phyloP scores from a whole-genome alignment of 2,113 vertebrate genomes.

The Athene cunicularia region DNA sequence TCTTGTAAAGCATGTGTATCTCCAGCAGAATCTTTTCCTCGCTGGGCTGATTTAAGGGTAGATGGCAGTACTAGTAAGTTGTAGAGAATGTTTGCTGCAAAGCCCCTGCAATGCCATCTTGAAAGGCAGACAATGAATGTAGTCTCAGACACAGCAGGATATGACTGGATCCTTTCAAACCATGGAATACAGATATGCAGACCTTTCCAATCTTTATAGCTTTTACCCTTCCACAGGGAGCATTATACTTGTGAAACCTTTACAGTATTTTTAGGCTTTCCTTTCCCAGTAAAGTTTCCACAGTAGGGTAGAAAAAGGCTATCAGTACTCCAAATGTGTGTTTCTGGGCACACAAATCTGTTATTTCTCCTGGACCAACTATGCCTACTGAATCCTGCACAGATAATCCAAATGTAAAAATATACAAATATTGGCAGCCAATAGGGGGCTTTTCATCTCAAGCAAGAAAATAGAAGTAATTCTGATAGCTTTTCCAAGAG shows the following conservation, averaged over 20 bases:
- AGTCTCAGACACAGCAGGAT: background rate
- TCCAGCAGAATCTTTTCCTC: background rate
- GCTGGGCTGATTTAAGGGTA: background rate
- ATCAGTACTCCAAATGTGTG: slow-evolving; percentile 33
- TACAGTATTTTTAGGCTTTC: background rate
- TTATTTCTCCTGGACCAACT: slow-evolving; percentile 52
- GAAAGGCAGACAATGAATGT: background rate
- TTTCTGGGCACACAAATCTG: slow-evolving; percentile 64
- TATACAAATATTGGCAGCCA: slow-evolving; percentile 59
- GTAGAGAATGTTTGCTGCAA: background rate
- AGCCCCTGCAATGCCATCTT: background rate
- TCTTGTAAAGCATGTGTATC: background rate
- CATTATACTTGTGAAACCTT: background rate
- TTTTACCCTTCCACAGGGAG: background rate
- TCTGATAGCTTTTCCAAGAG: slow-evolving; percentile 65
- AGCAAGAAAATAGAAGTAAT: slow-evolving; percentile 59
- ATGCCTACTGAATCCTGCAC: slow-evolving; percentile 8
- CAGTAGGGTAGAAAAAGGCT: slow-evolving; percentile 47
- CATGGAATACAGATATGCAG: background rate
- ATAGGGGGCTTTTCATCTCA: slow-evolving; percentile 56
- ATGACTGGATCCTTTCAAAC: slow-evolving; percentile 5
- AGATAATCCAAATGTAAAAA: slow-evolving; percentile 57
- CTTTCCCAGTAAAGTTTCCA: background rate
- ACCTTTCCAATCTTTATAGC: background rate
- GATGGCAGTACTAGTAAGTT: background rate